Evolutionary conservation across 2,113 vertebrate species (phyloP).

Genomic region (Euleptes europaea): DNA sequence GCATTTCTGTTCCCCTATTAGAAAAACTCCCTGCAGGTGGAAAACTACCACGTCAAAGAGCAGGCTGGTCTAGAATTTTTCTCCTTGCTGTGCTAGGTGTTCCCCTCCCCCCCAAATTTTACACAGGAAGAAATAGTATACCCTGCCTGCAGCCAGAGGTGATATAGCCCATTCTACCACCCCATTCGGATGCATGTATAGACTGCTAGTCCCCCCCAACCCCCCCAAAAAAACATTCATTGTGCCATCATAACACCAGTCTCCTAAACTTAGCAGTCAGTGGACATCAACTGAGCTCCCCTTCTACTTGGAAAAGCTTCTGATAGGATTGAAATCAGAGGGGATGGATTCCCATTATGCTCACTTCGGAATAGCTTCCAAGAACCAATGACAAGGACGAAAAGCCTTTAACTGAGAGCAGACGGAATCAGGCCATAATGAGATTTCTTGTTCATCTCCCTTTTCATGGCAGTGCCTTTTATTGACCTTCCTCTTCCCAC

Average conservation of each 20-base stretch:
- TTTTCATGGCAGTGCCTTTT: background rate
- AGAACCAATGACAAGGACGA: background rate
- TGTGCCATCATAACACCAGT: background rate
- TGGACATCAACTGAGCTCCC: background rate
- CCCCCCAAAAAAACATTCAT: too few species aligned
- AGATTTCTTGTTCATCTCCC: background rate
- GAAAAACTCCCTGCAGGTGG: too few species aligned
- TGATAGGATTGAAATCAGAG: background rate
- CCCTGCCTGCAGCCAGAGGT: too few species aligned
- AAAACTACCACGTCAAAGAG: too few species aligned
- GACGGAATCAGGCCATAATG: background rate
- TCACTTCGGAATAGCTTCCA: background rate
- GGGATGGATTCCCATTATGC: background rate
- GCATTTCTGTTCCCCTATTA: too few species aligned
- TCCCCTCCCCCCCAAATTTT: too few species aligned
- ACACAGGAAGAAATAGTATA: too few species aligned
- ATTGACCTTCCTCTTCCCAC: background rate
- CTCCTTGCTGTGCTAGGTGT: too few species aligned
- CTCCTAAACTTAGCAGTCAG: background rate
- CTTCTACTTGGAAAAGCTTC: background rate
- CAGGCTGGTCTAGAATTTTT: too few species aligned
- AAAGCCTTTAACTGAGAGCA: background rate
- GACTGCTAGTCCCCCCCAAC: too few species aligned
- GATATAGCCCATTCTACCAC: too few species aligned
- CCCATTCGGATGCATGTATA: background rate